Evolutionary conservation across 1,140 invertebrate genomes (phyloP), one percentile per base, ranked within the genome.

Genomic region (Bombus haemorrhoidalis): DNA sequence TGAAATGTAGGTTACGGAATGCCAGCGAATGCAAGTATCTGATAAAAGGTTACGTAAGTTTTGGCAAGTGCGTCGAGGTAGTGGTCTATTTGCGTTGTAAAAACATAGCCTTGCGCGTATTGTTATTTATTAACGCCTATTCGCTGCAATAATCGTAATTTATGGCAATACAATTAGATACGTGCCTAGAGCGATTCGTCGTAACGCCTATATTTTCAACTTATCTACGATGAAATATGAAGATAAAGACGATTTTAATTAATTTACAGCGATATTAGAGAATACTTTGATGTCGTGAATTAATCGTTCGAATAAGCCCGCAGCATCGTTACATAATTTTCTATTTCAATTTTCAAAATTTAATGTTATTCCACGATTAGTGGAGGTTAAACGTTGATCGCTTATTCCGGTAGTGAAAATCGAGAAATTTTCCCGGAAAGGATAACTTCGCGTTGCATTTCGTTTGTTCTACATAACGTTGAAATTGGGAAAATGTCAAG

Each of bases 1-100:
- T 83, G 81, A 78, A 83, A 83, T 83, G 62, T 78, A 83, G 81
- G 81, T 83, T 83, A 83, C 74, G 32, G 81, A 83, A 83, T 69
- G 62, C 81, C 64, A 78, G 39, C 81, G 43, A 83, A 83, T 83
- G 81, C 81, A 83, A 78, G 74, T 77, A 66, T 78, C 81, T 77
- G 74, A 83, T 83, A 83, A 83, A 77, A 37, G 64, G 37, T 83
- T 83, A 53, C 81, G 81, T 78, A 83, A 83, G 74, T 83, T 83
- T 83, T 83, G 81, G 81, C 81, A 83, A 47, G 41, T 77, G 22
- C 62, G 10, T 12, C 34, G 43, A n/a, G 34, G 41, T 25, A 22
- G 41, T 18, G 12, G 57, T 83, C 62, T 83, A 83, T 83, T 83
- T 83, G 81, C 74, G 74, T 41, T 47, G 64, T 39, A 41, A 78